Percentiles rank a stretch among this genome's conserved stretches.
These are phyloP conservation scores for Drosophila nebulosa DNA, from an alignment of 1,140 invertebrate genomes.

Conservation along the genomic window DNA sequence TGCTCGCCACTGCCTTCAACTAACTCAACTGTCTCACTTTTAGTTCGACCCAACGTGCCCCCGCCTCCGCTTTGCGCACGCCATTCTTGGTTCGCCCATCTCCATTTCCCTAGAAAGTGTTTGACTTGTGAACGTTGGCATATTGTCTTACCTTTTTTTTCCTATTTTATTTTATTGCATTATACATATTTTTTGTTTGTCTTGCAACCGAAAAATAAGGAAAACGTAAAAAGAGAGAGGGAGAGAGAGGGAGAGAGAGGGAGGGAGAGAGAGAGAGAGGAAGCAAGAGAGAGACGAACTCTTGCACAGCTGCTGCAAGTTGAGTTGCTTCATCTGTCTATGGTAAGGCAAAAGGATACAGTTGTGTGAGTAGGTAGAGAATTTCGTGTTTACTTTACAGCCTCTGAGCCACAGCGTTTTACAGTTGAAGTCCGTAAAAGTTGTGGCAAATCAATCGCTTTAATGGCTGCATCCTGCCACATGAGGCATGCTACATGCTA, in stretches of 20 bases:
- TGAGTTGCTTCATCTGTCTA: neutral
- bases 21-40: neutral
- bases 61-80: too few species aligned
- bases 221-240: neutral
- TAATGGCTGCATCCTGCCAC: slow-evolving; percentile 38
- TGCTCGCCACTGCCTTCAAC: neutral
- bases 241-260: neutral
- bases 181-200: slow-evolving; percentile 39
- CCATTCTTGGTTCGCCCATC: too few species aligned
- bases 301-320: slow-evolving; percentile 4
- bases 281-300: too few species aligned
- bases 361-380: neutral
- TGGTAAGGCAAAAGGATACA: neutral
- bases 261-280: neutral
- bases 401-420: neutral
- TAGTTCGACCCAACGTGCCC: too few species aligned
- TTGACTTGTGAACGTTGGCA: slow-evolving; percentile 65
- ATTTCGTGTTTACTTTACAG: neutral
- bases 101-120: slow-evolving; percentile 21
- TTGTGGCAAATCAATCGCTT: slow-evolving; percentile 34
- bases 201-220: slow-evolving; percentile 17
- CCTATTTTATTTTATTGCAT: slow-evolving; percentile 61
- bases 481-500: slow-evolving; percentile 20
- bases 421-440: neutral
- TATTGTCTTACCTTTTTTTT: slow-evolving; percentile 63